Evolutionary conservation across 2,113 vertebrate species (phyloP).

Genomic region (Isichthys henryi): DNA sequence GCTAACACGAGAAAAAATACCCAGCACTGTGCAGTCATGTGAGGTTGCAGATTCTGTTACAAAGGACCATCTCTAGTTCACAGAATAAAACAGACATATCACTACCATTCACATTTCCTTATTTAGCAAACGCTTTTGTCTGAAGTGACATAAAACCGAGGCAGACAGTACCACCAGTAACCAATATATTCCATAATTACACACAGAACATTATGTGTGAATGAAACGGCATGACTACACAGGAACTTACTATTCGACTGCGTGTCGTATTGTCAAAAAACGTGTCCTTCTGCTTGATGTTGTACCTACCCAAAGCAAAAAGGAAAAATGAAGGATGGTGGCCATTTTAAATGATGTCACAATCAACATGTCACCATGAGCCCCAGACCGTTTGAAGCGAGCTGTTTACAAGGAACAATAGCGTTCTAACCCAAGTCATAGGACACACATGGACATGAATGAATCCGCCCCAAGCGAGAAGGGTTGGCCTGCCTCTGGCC

Average conservation of each 20-base stretch:
- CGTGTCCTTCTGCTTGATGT: slow-evolving; percentile 84
- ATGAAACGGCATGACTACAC: background rate
- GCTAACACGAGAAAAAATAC: background rate
- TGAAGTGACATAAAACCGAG: background rate
- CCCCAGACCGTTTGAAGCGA: background rate
- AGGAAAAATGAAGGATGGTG: background rate
- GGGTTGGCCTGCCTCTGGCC: background rate
- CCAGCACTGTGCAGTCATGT: background rate
- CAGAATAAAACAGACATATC: background rate
- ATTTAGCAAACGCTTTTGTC: background rate
- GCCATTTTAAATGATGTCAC: background rate
- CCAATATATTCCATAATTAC: background rate
- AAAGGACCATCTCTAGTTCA: background rate
- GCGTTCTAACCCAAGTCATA: background rate
- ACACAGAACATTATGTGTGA: background rate
- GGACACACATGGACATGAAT: background rate
- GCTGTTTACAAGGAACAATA: background rate
- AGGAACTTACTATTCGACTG: slow-evolving; percentile 83
- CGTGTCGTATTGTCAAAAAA: slow-evolving; percentile 94
- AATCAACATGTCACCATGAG: slow-evolving; percentile 6
- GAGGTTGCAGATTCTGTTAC: background rate
- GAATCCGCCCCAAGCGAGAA: background rate
- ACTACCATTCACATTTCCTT: background rate
- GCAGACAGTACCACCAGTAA: background rate
- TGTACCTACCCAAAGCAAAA: slow-evolving; percentile 66